phyloP scores from a whole-genome alignment of 2,888 invertebrate species.

The Harpalus rufipes region DNA sequence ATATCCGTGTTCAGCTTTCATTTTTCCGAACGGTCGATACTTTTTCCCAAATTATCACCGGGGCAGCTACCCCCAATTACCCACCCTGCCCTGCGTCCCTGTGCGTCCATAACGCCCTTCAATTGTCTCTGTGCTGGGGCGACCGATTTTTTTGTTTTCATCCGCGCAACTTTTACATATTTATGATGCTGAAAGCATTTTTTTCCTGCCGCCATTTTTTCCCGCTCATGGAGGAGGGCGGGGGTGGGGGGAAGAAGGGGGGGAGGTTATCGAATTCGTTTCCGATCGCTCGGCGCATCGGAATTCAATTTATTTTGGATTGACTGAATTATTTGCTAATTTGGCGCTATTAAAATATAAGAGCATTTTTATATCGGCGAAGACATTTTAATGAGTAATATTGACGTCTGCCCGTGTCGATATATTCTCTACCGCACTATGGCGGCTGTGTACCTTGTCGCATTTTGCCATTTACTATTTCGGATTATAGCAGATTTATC shows the following conservation, averaged over 20 bases:
- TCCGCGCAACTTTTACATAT: slow-evolving; percentile 70
- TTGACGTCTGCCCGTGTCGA: not conserved
- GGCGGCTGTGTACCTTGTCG: too few relatives aligned
- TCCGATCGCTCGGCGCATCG: slow-evolving; percentile 60
- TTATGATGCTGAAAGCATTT: slow-evolving; percentile 70
- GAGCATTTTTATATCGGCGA: slow-evolving; percentile 66
- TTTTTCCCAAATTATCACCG: slow-evolving; percentile 65
- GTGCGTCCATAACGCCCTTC: slow-evolving; percentile 60
- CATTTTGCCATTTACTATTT: too few relatives aligned
- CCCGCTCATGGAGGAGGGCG: slow-evolving; percentile 1
- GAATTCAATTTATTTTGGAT: slow-evolving; percentile 65
- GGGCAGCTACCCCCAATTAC: slow-evolving; percentile 57
- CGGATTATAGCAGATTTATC: too few relatives aligned
- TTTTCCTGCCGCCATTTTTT: slow-evolving; percentile 67
- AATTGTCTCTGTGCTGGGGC: slow-evolving; percentile 63
- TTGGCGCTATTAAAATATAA: slow-evolving; percentile 67
- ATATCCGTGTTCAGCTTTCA: slow-evolving; percentile 58
- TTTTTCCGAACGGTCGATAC: slow-evolving; percentile 60
- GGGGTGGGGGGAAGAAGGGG: not conserved
- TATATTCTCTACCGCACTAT: not conserved
- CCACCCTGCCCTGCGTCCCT: slow-evolving; percentile 29
- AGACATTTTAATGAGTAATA: slow-evolving; percentile 64
- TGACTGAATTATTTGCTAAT: slow-evolving; percentile 67
- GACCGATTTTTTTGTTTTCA: slow-evolving; percentile 68
- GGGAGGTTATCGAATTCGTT: slow-evolving; percentile 60